These are phyloP conservation scores for Trachelipus rathkii DNA, from an alignment of 1,140 invertebrate genomes.

Conservation along the genomic window DNA sequence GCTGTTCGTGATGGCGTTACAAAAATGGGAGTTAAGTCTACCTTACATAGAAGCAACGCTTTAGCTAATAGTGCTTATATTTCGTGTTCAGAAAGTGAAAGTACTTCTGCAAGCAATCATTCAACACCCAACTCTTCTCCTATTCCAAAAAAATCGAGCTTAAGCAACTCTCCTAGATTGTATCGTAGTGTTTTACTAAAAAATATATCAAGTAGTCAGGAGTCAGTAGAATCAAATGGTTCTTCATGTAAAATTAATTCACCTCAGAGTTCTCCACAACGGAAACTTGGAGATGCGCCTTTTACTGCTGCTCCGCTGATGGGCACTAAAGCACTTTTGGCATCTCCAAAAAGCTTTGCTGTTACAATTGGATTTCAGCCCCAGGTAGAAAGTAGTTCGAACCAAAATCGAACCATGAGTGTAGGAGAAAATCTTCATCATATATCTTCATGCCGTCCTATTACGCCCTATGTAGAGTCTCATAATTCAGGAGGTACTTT, in stretches of 20 bases:
- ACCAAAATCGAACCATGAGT: constrained; percentile 31
- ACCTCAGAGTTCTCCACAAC: constrained; percentile 27
- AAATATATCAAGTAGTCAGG: constrained; percentile 44
- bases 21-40: constrained; percentile 22
- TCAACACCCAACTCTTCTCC: constrained; percentile 30
- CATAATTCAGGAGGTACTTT: constrained; percentile 30
- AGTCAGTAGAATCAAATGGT: constrained; percentile 36
- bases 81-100: constrained; percentile 38
- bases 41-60: constrained; percentile 22
- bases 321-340: constrained; percentile 36
- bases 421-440: constrained; percentile 32
- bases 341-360: constrained; percentile 37
- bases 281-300: constrained; percentile 29
- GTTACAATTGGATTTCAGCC: constrained; percentile 44
- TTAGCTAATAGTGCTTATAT: not conserved
- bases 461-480: constrained; percentile 19
- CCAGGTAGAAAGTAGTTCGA: constrained; percentile 30
- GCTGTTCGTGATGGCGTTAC: constrained; percentile 23
- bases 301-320: constrained; percentile 33
- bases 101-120: constrained; percentile 30
- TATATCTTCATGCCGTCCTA: constrained; percentile 10
- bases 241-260: constrained; percentile 29
- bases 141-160: constrained; percentile 13
- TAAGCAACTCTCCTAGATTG: constrained; percentile 35
- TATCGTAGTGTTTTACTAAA: constrained; percentile 38